phyloP scores from a whole-genome alignment of 2,888 invertebrate genomes.

The Corythucha ciliata region DNA sequence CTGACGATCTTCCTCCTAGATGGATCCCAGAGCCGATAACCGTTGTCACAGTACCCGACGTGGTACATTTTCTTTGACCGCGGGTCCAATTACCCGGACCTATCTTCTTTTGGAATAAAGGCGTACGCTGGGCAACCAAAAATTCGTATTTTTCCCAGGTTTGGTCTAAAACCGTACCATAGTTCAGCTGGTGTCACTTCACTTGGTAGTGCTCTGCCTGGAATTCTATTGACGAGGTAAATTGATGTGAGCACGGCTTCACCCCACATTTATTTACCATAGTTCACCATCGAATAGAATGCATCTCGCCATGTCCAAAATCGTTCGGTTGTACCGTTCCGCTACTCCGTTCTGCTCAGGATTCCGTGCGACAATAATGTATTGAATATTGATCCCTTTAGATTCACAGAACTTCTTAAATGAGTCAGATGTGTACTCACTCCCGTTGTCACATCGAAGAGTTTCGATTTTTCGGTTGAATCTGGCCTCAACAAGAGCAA shows the following conservation, averaged over 20 bases:
- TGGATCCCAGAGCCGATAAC: slow-evolving; percentile 13
- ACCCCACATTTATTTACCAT: slow-evolving; percentile 36
- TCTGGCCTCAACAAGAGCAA: slow-evolving; percentile 7
- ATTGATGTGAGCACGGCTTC: slow-evolving; percentile 36
- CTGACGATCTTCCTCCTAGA: slow-evolving; percentile 6
- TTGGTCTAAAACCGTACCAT: slow-evolving; percentile 35
- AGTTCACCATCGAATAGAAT: slow-evolving; percentile 35
- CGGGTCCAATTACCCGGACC: slow-evolving; percentile 20
- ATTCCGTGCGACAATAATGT: slow-evolving; percentile 22
- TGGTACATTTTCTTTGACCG: not conserved
- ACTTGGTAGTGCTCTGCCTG: slow-evolving; percentile 22
- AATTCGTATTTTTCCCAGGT: slow-evolving; percentile 35
- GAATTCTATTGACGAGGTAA: slow-evolving; percentile 36
- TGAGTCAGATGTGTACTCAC: slow-evolving; percentile 26
- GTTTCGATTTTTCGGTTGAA: slow-evolving; percentile 5
- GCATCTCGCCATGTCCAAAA: slow-evolving; percentile 33
- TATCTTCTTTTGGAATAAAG: slow-evolving; percentile 23
- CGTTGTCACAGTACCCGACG: slow-evolving; percentile 15
- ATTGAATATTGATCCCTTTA: slow-evolving; percentile 27
- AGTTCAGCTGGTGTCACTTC: slow-evolving; percentile 17
- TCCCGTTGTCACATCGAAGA: slow-evolving; percentile 28
- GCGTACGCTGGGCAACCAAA: slow-evolving; percentile 35
- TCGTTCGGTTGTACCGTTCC: slow-evolving; percentile 29
- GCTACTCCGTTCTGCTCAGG: slow-evolving; percentile 29
- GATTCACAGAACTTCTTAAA: slow-evolving; percentile 25